These are phyloP conservation scores for Sinelater perroti DNA, from an alignment of 2,888 invertebrate genomes.

Conservation along the genomic window DNA sequence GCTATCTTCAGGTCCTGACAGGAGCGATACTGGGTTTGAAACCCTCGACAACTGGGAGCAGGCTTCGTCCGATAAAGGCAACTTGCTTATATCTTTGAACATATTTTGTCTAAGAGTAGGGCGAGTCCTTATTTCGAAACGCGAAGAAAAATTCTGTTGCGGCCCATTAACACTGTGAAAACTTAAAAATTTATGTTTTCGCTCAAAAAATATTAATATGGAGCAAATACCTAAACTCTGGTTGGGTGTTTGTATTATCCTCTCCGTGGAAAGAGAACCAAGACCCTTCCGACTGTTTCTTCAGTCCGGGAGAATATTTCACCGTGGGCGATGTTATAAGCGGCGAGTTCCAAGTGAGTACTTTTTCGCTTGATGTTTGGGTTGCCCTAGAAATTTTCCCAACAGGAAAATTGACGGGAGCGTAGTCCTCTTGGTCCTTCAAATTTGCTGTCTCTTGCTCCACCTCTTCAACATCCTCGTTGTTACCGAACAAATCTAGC, in stretches of 20 bases:
- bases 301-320: conserved; percentile 52
- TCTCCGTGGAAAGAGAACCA: too few species aligned
- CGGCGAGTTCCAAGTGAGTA: conserved; percentile 55
- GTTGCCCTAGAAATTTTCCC: too few species aligned
- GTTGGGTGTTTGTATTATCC: too few species aligned
- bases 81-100: neutral
- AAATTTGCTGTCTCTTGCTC: too few species aligned
- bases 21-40: neutral
- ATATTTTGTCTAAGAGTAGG: neutral
- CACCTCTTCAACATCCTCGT: too few species aligned
- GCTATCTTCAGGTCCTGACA: neutral
- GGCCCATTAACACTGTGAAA: neutral
- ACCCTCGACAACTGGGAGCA: neutral
- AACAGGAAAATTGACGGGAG: too few species aligned
- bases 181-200: too few species aligned
- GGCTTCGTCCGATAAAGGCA: neutral
- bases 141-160: neutral
- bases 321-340: conserved; percentile 49
- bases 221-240: neutral
- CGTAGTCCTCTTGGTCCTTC: too few species aligned
- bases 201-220: too few species aligned
- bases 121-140: neutral
- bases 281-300: neutral
- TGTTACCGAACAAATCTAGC: too few species aligned
- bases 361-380: conserved; percentile 31